Base-by-base conservation (phyloP, 2,797 vertebrate genomes). In the Pygocentrus nattereri region DNA sequence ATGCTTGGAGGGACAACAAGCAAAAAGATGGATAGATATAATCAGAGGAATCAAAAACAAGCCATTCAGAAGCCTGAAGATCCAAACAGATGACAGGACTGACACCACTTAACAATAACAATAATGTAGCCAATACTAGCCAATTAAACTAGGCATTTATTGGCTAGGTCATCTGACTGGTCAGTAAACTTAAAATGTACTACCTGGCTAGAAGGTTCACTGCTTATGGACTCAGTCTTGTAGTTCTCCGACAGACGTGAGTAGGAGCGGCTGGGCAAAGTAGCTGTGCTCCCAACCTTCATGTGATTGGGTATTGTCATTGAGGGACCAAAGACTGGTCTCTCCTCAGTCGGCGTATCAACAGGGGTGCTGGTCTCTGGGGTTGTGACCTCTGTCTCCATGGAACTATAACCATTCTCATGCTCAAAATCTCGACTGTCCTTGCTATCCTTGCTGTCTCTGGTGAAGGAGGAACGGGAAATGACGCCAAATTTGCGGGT, bases 401-500 rank as follows among this genome's bases (percentile, higher is more conserved):
- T 88, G 0, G 92, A 90, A 23, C 58, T 1, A 71, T 93, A 91
- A 59, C 93, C 93, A 0, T 95, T 95, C 77, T 95, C 94, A 0
- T 91, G 90, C 1, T 94, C 93, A 0, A 80, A 83, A 85, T 90
- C 89, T 0, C 62, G 7, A 1, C 87, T 87, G 30, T 88, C 92
- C 50, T 88, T 89, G 44, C 83, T 76, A 19, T 94, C 94, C 80
- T 93, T 93, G 78, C 92, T 71, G 64, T 95, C 91, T 27, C 90
- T 89, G n/a, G 82, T 90, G 62, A 92, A 81, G 0, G 96, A 93
- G 0, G 95, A 94, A 23, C 95, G 95, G 5, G 97, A 96, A 86
- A 96, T 95, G 84, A 99, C 97, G 0, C 97, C 97, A 8, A 98
- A 96, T 89, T 99, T 98, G 71, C 98, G 95, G 0, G 95, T 96